phyloP scores from a whole-genome alignment of 2,888 invertebrate species.

The Diplolepis rosae region DNA sequence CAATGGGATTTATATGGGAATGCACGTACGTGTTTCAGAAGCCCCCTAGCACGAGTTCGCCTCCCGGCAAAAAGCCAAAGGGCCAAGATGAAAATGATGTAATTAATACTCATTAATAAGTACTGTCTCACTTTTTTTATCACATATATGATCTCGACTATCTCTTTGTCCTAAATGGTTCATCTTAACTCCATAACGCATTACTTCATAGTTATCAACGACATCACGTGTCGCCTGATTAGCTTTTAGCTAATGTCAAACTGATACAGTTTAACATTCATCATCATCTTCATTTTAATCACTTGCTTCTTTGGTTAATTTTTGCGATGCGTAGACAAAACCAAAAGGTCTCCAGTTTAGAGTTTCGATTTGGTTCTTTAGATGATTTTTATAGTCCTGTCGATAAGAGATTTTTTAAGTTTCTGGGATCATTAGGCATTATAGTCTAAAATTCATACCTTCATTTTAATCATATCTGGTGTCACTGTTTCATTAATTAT shows the following conservation, averaged over 20 bases:
- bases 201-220: slow-evolving; percentile 15
- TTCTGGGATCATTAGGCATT: neutral
- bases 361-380: neutral
- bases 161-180: slow-evolving; percentile 36
- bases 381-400: neutral
- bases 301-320: slow-evolving; percentile 63
- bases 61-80: slow-evolving; percentile 72
- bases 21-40: slow-evolving; percentile 73
- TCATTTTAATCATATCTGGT: slow-evolving; percentile 10
- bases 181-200: slow-evolving; percentile 25
- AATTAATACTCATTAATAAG: slow-evolving; percentile 71
- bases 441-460: neutral
- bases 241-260: slow-evolving; percentile 49
- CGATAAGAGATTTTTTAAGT: neutral
- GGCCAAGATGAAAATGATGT: slow-evolving; percentile 72
- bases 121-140: slow-evolving; percentile 63
- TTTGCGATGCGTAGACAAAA: slow-evolving; percentile 52
- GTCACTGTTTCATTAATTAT: slow-evolving; percentile 40
- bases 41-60: slow-evolving; percentile 72
- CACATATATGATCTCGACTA: slow-evolving; percentile 42
- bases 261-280: slow-evolving; percentile 45
- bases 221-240: neutral
- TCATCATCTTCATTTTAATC: slow-evolving; percentile 52
- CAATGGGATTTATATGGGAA: slow-evolving; percentile 60
- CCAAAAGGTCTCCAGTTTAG: slow-evolving; percentile 42